Conservation (phyloP, 2,113 vertebrate species). For the Cynopterus brachyotis region DNA sequence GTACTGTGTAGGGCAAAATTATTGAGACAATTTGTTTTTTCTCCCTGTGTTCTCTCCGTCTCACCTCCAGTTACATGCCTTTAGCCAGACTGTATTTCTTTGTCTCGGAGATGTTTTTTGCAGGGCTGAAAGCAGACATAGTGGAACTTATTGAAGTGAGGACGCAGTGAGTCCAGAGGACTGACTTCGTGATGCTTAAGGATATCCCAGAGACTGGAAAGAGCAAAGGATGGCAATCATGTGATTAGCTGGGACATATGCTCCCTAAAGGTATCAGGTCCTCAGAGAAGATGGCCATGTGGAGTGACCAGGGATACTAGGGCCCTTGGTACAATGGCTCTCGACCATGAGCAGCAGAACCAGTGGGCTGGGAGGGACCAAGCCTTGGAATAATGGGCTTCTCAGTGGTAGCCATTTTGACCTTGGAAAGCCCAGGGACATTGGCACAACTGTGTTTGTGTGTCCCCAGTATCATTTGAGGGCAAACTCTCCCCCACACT, state of each 20-base stretch:
- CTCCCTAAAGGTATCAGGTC: not conserved
- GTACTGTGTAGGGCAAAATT: not conserved
- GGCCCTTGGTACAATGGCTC: not conserved
- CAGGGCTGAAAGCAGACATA: not conserved
- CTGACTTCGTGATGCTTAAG: not conserved
- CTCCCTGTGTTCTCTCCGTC: not conserved
- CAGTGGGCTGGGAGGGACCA: not conserved
- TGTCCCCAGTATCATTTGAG: not conserved
- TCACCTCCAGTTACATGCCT: not conserved
- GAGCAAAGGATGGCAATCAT: not conserved
- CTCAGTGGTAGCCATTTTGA: not conserved
- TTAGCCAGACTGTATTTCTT: not conserved
- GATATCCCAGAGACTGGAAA: not conserved
- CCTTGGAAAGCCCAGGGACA: not conserved
- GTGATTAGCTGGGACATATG: not conserved
- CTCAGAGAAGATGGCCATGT: not conserved
- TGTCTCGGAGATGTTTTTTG: not conserved
- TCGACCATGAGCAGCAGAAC: not conserved
- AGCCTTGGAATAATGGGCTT: not conserved
- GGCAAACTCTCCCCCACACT: not conserved
- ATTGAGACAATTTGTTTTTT: not conserved
- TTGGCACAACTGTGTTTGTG: not conserved
- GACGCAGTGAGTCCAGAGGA: not conserved
- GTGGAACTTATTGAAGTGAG: not conserved
- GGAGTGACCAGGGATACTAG: not conserved